Conservation (phyloP, 2,797 vertebrate species). For the Lindbergichthys nudifrons region DNA sequence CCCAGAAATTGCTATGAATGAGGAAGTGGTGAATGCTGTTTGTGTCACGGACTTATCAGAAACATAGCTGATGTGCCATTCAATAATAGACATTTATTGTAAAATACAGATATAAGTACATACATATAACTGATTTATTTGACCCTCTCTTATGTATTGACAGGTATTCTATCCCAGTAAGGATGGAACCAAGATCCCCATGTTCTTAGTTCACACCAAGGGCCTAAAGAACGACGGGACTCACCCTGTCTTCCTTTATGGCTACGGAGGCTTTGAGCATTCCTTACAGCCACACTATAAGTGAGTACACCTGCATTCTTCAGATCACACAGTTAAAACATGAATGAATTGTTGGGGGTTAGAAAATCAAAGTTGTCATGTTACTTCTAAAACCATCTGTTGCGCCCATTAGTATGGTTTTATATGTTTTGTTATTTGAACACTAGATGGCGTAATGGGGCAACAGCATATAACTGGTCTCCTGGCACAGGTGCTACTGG, state of each 20-base stretch:
- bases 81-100: neutral
- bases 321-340: neutral
- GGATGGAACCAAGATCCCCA: slow-evolving; percentile 85
- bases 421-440: too few relatives aligned
- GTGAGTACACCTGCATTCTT: slow-evolving; percentile 58
- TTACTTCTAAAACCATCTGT: neutral
- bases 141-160: neutral
- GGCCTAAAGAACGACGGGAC: slow-evolving; percentile 75
- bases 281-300: slow-evolving; percentile 83
- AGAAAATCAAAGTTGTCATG: neutral
- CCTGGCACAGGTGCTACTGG: too few relatives aligned
- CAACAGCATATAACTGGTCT: too few relatives aligned
- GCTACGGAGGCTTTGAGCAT: slow-evolving; percentile 85
- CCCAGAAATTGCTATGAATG: neutral
- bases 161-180: slow-evolving; percentile 86
- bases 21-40: slow-evolving; percentile 14
- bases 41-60: neutral
- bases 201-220: slow-evolving; percentile 84
- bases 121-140: neutral
- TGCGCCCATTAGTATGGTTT: too few relatives aligned
- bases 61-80: neutral
- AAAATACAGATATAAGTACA: neutral
- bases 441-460: too few relatives aligned
- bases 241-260: slow-evolving; percentile 83
- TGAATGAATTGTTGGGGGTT: too few relatives aligned